phyloP scores from a whole-genome alignment of 2,888 invertebrate genomes.

The Lasioglossum villosulum region DNA sequence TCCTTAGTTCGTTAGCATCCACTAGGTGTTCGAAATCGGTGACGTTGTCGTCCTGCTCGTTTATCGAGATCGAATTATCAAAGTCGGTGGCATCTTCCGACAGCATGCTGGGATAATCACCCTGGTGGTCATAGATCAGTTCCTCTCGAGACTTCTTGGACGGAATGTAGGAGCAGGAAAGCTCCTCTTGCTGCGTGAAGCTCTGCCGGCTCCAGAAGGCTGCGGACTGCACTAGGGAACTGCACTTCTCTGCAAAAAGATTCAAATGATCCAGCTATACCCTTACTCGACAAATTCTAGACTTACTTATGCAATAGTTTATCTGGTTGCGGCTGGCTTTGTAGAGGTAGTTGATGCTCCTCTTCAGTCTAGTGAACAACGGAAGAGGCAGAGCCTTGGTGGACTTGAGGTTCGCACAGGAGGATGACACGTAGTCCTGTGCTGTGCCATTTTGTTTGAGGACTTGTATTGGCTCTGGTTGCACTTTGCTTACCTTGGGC shows the following conservation, averaged over 20 bases:
- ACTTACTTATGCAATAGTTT: slow-evolving; percentile 53
- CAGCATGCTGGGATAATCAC: slow-evolving; percentile 66
- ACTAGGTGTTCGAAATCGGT: slow-evolving; percentile 61
- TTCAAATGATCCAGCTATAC: not conserved
- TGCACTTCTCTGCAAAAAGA: slow-evolving; percentile 67
- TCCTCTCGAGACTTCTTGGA: slow-evolving; percentile 74
- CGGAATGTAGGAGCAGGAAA: slow-evolving; percentile 80
- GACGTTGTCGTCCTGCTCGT: slow-evolving; percentile 37
- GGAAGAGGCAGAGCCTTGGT: not conserved
- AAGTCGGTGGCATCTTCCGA: slow-evolving; percentile 69
- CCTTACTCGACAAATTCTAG: too few relatives aligned
- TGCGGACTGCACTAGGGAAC: slow-evolving; percentile 59
- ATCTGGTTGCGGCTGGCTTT: slow-evolving; percentile 24
- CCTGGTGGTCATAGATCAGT: slow-evolving; percentile 64
- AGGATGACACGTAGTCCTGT: slow-evolving; percentile 37
- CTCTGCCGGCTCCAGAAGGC: slow-evolving; percentile 68
- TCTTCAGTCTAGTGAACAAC: slow-evolving; percentile 33
- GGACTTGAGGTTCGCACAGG: slow-evolving; percentile 21
- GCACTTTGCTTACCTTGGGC: slow-evolving; percentile 18
- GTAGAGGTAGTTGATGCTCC: slow-evolving; percentile 39
- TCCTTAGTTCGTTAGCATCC: slow-evolving; percentile 68
- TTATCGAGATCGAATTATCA: slow-evolving; percentile 48
- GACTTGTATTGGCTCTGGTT: slow-evolving; percentile 22
- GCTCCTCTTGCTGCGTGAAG: slow-evolving; percentile 73
- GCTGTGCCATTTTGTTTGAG: slow-evolving; percentile 49